Percentiles rank a stretch among this genome's conserved stretches.
These are phyloP conservation scores for Myotis brandtii DNA, from an alignment of 2,113 vertebrate genomes.

Conservation along the genomic window DNA sequence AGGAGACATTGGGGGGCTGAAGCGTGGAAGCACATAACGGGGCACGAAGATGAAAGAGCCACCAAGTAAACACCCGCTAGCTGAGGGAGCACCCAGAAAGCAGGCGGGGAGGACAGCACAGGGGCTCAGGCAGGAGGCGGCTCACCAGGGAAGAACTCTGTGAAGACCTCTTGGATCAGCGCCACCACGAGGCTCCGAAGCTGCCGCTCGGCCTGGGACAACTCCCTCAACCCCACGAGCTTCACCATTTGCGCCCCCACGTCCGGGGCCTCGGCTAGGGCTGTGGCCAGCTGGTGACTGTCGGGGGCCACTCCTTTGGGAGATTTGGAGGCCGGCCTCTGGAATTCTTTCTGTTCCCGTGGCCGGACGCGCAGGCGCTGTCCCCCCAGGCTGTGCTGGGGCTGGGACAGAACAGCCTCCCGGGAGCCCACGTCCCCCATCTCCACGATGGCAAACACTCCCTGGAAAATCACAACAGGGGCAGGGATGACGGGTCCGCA, in stretches of 20 bases:
- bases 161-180: slow-evolving; percentile 93
- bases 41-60: neutral
- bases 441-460: slow-evolving; percentile 93
- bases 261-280: slow-evolving; percentile 86
- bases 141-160: slow-evolving; percentile 94
- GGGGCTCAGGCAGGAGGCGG: neutral
- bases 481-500: neutral
- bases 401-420: slow-evolving; percentile 83
- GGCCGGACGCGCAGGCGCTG: slow-evolving; percentile 90
- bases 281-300: slow-evolving; percentile 83
- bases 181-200: slow-evolving; percentile 89
- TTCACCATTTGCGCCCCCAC: slow-evolving; percentile 91
- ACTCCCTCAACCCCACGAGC: slow-evolving; percentile 88
- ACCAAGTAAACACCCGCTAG: neutral
- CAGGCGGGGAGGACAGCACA: neutral
- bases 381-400: slow-evolving; percentile 87
- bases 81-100: neutral
- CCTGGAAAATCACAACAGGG: slow-evolving; percentile 83
- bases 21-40: neutral
- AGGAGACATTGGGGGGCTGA: neutral
- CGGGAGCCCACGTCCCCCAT: slow-evolving; percentile 84
- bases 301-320: slow-evolving; percentile 63
- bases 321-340: slow-evolving; percentile 86
- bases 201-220: slow-evolving; percentile 90
- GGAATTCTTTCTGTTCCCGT: slow-evolving; percentile 92